Evolutionary conservation across 2,113 vertebrate species (phyloP).

Genomic region (Datnioides undecimradiatus): DNA sequence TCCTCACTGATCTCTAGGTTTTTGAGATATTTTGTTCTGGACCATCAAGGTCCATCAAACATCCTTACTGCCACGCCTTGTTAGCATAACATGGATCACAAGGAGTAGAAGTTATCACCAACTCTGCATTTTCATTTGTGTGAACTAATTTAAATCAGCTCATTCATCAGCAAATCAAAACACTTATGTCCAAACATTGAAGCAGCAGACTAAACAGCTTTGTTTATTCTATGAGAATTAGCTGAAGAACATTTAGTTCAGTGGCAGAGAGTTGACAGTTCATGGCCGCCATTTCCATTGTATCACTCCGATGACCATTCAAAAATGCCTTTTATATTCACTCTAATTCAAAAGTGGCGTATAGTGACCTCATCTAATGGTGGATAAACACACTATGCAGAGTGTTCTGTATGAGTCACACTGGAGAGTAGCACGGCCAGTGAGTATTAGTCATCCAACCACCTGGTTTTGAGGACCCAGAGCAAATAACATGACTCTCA

Average conservation of each 20-base stretch:
- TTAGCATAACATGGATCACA: background rate
- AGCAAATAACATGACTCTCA: constrained; percentile 47
- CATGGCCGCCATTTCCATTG: background rate
- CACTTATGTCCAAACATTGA: background rate
- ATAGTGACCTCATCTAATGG: constrained; percentile 46
- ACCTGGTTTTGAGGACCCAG: constrained; percentile 40
- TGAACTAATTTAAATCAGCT: background rate
- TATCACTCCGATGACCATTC: background rate
- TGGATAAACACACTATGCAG: constrained; percentile 34
- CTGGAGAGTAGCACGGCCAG: constrained; percentile 42
- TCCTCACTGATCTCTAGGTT: too few relatives aligned
- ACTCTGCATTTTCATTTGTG: background rate
- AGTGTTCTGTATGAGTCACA: constrained; percentile 45
- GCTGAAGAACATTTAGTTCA: constrained; percentile 1
- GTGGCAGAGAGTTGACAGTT: background rate
- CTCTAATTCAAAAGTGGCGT: constrained; percentile 4
- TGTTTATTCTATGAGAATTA: background rate
- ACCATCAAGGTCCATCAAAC: background rate
- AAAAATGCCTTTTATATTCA: constrained; percentile 12
- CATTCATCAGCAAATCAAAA: background rate
- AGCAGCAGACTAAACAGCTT: background rate
- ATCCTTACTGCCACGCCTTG: background rate
- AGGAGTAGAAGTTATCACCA: background rate
- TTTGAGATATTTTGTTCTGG: background rate
- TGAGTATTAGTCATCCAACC: constrained; percentile 53